Conservation (phyloP, 2,113 vertebrate genomes). For the Pelusios castaneus region DNA sequence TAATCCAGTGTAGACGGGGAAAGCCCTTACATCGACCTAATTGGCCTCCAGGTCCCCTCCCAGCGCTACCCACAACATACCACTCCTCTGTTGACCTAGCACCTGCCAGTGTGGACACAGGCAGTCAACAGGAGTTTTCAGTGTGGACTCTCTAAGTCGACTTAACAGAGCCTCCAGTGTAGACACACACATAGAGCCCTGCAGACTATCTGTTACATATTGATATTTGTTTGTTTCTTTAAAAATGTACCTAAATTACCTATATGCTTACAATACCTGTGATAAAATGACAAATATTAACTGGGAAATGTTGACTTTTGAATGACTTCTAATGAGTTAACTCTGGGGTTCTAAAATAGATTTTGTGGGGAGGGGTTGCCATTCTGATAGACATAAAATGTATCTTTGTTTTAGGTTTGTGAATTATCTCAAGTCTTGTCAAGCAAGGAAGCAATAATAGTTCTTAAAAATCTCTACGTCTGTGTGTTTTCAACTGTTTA, state of each 20-base stretch:
- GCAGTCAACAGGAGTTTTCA: too few species aligned
- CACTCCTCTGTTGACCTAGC: too few species aligned
- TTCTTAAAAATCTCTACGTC: rapidly evolving
- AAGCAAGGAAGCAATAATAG: neutral
- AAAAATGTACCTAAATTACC: neutral
- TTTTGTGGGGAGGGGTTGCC: neutral
- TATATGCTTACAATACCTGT: neutral
- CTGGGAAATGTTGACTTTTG: neutral
- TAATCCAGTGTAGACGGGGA: too few species aligned
- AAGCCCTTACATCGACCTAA: too few species aligned
- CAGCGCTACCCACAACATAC: too few species aligned
- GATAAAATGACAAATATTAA: neutral
- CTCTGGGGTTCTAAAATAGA: neutral
- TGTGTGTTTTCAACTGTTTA: neutral
- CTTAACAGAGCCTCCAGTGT: too few species aligned
- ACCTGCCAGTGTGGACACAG: too few species aligned
- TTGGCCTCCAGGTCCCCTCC: too few species aligned
- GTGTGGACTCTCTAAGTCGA: too few species aligned
- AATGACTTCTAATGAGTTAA: neutral
- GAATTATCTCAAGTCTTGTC: neutral
- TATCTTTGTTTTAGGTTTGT: neutral
- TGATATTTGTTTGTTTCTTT: neutral
- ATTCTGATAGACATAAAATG: neutral
- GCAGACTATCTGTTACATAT: neutral
- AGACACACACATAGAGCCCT: too few species aligned